phyloP scores from a whole-genome alignment of 2,888 invertebrate species.

The Drosophila kanekoi region DNA sequence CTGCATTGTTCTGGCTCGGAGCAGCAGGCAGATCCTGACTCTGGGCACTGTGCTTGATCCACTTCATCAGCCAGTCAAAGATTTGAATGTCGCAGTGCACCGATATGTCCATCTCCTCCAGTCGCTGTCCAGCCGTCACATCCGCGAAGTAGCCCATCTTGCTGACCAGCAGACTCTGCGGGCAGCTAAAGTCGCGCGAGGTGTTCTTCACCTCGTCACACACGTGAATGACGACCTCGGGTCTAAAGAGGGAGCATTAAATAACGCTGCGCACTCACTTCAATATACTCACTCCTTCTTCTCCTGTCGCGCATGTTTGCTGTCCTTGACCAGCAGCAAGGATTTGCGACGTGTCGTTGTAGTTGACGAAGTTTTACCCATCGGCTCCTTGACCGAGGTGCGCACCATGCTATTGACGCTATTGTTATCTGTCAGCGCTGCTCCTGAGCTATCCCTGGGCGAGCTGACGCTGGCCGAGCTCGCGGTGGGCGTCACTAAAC shows the following conservation, averaged over 20 bases:
- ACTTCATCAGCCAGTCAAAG: constrained; percentile 98
- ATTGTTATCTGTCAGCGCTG: neutral
- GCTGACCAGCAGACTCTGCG: constrained; percentile 92
- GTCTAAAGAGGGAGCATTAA: constrained; percentile 84
- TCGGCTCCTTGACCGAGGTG: constrained; percentile 63
- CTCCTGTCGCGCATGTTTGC: constrained; percentile 54
- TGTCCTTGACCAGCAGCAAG: constrained; percentile 63
- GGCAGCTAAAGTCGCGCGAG: constrained; percentile 95
- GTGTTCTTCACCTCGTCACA: constrained; percentile 96
- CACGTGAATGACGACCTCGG: constrained; percentile 96
- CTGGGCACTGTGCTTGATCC: constrained; percentile 92
- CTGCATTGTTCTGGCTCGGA: constrained; percentile 46
- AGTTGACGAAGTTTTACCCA: constrained; percentile 23
- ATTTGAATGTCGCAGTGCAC: constrained; percentile 98
- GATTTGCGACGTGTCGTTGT: constrained; percentile 59
- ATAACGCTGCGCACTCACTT: neutral
- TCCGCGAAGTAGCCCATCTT: constrained; percentile 99
- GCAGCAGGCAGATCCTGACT: constrained; percentile 47
- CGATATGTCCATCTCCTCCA: constrained; percentile 97
- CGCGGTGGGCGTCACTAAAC: constrained; percentile 9
- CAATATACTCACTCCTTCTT: constrained; percentile 66
- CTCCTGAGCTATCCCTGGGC: constrained; percentile 24
- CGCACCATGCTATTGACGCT: constrained; percentile 57
- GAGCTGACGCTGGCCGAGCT: constrained; percentile 34
- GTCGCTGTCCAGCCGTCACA: constrained; percentile 92